phyloP scores from a whole-genome alignment of 2,888 invertebrate genomes.

The Thumatha senex region DNA sequence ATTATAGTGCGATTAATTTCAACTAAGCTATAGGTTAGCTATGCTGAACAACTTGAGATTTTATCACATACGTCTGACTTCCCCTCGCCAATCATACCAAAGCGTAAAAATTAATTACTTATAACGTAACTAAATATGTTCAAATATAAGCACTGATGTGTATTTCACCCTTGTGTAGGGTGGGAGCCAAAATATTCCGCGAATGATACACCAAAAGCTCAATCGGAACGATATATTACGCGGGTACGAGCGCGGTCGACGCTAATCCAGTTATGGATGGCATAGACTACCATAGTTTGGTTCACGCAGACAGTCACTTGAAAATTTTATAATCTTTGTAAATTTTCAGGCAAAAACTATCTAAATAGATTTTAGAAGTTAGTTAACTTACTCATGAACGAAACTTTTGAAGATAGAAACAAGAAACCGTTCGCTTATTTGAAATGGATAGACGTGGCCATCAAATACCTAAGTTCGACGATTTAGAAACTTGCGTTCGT shows the following conservation, averaged over 20 bases:
- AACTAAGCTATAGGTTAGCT: no score
- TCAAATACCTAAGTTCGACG: no score
- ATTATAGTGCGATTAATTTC: no score
- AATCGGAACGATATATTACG: constrained; percentile 78
- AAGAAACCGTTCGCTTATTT: no score
- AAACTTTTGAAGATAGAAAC: no score
- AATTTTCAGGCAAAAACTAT: background rate
- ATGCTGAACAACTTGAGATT: no score
- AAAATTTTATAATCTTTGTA: background rate
- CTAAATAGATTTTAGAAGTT: background rate
- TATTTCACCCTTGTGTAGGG: constrained; percentile 48
- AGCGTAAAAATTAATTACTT: no score
- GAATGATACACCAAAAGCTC: constrained; percentile 79
- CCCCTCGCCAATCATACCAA: no score
- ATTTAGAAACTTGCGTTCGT: no score
- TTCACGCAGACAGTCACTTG: constrained; percentile 10
- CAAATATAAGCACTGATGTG: constrained; percentile 28
- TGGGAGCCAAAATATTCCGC: constrained; percentile 57
- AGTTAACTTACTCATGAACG: no score
- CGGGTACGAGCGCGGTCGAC: constrained; percentile 63
- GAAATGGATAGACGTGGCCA: no score
- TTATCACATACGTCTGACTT: no score
- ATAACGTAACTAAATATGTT: background rate
- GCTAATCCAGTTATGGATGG: constrained; percentile 74
- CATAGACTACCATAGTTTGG: constrained; percentile 52